Evolutionary conservation across 1,140 invertebrate genomes (phyloP).

Genomic region (Hyphantria cunea): DNA sequence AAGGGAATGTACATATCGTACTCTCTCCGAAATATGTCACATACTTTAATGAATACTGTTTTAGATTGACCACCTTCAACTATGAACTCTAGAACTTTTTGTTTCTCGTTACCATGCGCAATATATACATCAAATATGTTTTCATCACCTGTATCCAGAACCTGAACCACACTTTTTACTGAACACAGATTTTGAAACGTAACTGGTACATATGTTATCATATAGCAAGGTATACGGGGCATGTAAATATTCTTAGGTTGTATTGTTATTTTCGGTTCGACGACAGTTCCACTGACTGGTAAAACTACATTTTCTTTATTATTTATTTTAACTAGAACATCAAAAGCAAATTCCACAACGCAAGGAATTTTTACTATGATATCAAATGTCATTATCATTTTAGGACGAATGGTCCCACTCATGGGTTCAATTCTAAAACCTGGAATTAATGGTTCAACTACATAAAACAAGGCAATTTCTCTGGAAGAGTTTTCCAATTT

Average conservation of each 20-base stretch:
- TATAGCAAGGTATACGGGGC: conserved; percentile 60
- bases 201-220: conserved; percentile 66
- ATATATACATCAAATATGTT: conserved; percentile 67
- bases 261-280: conserved; percentile 67
- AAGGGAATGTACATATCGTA: conserved; percentile 76
- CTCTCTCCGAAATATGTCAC: conserved; percentile 62
- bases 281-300: conserved; percentile 64
- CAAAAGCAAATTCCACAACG: conserved; percentile 65
- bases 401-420: conserved; percentile 65
- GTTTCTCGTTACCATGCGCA: conserved; percentile 59
- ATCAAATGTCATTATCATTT: conserved; percentile 62
- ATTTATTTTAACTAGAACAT: conserved; percentile 69
- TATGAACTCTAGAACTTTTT: conserved; percentile 53
- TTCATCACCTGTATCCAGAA: conserved; percentile 60
- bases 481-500: conserved; percentile 71
- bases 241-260: conserved; percentile 68
- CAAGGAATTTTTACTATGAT: conserved; percentile 67
- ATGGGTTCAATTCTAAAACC: conserved; percentile 67
- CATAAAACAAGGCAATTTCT: conserved; percentile 69
- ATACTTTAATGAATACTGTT: conserved; percentile 66
- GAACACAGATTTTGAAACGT: conserved; percentile 64
- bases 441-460: conserved; percentile 67
- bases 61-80: conserved; percentile 64
- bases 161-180: conserved; percentile 52
- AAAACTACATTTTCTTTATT: conserved; percentile 72